phyloP scores from a whole-genome alignment of 2,113 vertebrate genomes.

The Scartelaos histophorus region DNA sequence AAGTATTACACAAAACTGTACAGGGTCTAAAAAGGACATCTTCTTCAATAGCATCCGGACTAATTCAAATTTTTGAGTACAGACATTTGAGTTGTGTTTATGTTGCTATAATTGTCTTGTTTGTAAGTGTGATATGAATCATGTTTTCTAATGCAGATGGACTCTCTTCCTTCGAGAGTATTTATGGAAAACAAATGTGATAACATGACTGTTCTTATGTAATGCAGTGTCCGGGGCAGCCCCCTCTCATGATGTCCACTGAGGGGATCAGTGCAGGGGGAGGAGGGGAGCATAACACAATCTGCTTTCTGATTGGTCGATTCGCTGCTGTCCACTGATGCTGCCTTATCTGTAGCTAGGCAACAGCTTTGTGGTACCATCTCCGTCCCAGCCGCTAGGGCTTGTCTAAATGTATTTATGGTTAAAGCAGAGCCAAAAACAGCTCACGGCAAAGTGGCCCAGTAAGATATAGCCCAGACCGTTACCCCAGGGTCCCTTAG shows the following conservation, averaged over 20 bases:
- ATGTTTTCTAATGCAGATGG: neutral
- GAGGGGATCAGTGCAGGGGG: slow-evolving; percentile 22
- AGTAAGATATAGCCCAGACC: slow-evolving; percentile 42
- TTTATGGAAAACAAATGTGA: slow-evolving; percentile 28
- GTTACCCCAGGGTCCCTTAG: slow-evolving; percentile 4
- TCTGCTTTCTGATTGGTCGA: slow-evolving; percentile 55
- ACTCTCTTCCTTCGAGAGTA: slow-evolving; percentile 2
- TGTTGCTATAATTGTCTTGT: neutral
- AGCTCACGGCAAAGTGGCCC: slow-evolving; percentile 26
- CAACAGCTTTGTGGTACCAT: slow-evolving; percentile 63
- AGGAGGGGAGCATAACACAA: slow-evolving; percentile 27
- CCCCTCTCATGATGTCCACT: neutral
- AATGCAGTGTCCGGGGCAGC: slow-evolving; percentile 16
- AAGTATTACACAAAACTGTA: neutral
- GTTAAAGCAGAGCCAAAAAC: slow-evolving; percentile 29
- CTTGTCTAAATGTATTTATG: slow-evolving; percentile 13
- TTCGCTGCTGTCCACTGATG: slow-evolving; percentile 39
- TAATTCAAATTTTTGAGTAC: neutral
- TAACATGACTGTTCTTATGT: slow-evolving; percentile 27
- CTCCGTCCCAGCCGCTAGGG: slow-evolving; percentile 33
- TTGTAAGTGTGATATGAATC: neutral
- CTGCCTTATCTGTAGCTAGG: slow-evolving; percentile 76
- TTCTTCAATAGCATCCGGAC: neutral
- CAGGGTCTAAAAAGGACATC: neutral
- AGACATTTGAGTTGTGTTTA: neutral